phyloP scores from a whole-genome alignment of 2,797 vertebrate species.

The Babyrousa celebensis region DNA sequence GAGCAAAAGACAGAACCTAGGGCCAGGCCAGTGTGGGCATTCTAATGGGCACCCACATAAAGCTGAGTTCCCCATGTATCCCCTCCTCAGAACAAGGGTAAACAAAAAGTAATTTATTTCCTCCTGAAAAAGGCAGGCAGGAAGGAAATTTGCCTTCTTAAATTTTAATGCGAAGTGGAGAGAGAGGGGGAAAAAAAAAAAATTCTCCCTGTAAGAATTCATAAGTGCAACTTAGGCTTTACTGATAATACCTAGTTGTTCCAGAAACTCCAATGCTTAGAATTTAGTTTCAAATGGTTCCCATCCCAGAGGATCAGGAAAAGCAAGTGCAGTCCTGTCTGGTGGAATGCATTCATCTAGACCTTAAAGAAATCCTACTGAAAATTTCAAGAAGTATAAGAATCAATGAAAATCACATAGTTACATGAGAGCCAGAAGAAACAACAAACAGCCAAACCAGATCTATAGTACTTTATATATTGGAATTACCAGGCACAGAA shows the following conservation, averaged over 20 bases:
- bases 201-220: neutral
- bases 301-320: neutral
- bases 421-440: neutral
- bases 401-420: neutral
- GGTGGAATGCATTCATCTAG: neutral
- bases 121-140: neutral
- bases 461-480: neutral
- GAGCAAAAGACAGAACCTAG: neutral
- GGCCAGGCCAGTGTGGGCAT: neutral
- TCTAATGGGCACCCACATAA: neutral
- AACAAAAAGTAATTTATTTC: neutral
- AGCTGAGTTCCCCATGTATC: neutral
- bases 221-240: neutral
- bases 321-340: neutral
- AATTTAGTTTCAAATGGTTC: constrained; percentile 6
- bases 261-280: neutral
- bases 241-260: neutral
- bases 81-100: neutral
- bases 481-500: neutral
- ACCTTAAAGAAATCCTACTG: neutral
- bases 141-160: neutral
- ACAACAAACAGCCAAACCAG: neutral
- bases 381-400: neutral
- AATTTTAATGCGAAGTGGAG: neutral
- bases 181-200: neutral